Base-by-base conservation (phyloP, 2,888 invertebrate genomes). In the Philaethria dido region DNA sequence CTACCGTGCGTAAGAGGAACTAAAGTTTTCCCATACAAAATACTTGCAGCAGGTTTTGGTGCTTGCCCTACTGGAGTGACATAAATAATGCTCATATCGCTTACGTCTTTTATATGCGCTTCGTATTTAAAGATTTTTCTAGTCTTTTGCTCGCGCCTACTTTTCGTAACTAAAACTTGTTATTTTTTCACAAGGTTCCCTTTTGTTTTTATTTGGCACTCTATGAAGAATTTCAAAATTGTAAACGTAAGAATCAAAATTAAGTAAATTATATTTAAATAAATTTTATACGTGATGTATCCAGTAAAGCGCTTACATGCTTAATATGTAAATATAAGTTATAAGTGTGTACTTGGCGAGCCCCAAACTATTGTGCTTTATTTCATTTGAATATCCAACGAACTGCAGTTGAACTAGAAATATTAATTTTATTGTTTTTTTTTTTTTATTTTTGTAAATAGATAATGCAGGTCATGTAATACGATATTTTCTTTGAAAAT, bases 401-500 rank as follows among this genome's bases (percentile, higher is more conserved):
- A 77, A 74, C 74, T 77, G 80, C 83, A 78, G 78, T 79, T 82
- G 78, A 80, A 79, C 80, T 42, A 36, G 48, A 74, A 78, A 78
- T 83, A 79, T 79, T 83, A 76, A 76, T 85, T 83, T 85, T 80
- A 84, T 85, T 85, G 76, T 82, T 79, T 86, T 86, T 88, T 48
- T 48, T 52, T 50, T 52, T n/a, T 85, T 80, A 81, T 81, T 87
- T 87, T 87, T 92, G 92, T 92, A 91, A 87, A 92, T 91, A 92
- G 80, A 89, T 88, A 89, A 87, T 86, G 88, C 92, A 89, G 88
- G 90, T 88, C 89, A 86, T 90, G 90, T 91, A 90, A 89, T 87
- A 90, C 86, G 80, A 92, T 92, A 92, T 92, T 92, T 92, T n/a
- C n/a, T n/a, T 92, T 92, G 89, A 91, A 91, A 92, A 92, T 92